These are phyloP conservation scores for Sisor rabdophorus DNA, from an alignment of 2,113 vertebrate genomes.

Conservation along the genomic window DNA sequence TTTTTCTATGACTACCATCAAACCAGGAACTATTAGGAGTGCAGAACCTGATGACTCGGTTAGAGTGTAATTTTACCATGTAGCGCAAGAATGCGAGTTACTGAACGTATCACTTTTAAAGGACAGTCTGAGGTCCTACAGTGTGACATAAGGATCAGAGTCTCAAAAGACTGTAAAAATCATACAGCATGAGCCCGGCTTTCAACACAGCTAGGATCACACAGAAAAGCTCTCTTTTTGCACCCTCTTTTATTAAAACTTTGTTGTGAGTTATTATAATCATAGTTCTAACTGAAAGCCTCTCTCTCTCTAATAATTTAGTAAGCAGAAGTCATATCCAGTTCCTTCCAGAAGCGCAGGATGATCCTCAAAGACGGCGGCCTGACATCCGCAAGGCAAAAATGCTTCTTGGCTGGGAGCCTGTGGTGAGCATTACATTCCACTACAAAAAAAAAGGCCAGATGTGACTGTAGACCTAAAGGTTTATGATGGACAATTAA, in stretches of 20 bases:
- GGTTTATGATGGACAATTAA: not conserved
- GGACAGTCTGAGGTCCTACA: no score
- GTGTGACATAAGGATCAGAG: no score
- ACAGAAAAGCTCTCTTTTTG: not conserved
- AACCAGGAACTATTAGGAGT: no score
- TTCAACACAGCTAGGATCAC: not conserved
- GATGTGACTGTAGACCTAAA: no score
- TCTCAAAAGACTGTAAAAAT: no score
- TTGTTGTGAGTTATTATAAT: not conserved
- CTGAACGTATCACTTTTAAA: no score
- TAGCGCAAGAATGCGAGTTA: no score
- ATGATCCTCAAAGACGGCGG: slow-evolving; percentile 93
- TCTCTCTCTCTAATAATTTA: slow-evolving; percentile 35
- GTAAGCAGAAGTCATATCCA: slow-evolving; percentile 92
- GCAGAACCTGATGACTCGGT: no score
- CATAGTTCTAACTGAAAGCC: not conserved
- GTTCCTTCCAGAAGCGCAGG: slow-evolving; percentile 96
- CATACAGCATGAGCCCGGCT: no score
- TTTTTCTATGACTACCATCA: no score
- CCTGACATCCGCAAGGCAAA: slow-evolving; percentile 96
- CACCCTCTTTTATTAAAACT: not conserved
- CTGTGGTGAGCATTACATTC: slow-evolving; percentile 78
- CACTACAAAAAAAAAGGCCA: no score
- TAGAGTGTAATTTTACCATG: no score
- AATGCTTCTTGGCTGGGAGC: slow-evolving; percentile 91